Evolutionary conservation across 2,113 vertebrate species (phyloP), one percentile per base, ranked within the genome.

Genomic region (Burhinus oedicnemus): DNA sequence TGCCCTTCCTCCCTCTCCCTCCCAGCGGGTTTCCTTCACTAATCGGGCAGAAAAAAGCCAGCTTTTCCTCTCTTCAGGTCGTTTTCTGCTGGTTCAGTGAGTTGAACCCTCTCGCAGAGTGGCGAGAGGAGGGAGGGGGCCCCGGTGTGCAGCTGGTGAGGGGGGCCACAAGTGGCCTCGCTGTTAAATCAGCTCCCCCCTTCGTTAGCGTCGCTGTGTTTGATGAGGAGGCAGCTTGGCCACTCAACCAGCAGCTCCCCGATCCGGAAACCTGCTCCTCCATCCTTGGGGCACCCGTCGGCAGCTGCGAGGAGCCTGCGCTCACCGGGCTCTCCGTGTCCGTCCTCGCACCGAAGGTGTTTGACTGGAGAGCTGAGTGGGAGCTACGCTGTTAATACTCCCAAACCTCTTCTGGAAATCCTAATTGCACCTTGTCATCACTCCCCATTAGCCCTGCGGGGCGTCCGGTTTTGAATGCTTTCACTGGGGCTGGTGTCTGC

Each of bases 171-270:
- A 57, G 38, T 26, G 40, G 30, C 54, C 30, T n/a, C 5, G 1
- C 54, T 57, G 52, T 44, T 34, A 57, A 26, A n/a, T 15, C 30
- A 15, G 16, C 2, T 6, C 16, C 40, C 40, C 21, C 12, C 54
- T 57, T 57, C 40, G 0, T 75, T 44, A 44, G 40, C 2, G 30
- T n/a, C 23, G 0, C 72, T 1, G 6, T 57, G 40, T n/a, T 27
- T 18, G 4, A 57, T 6, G 40, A n/a, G 52, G 71, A 42, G 22
- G 52, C 30, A 25, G 51, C 29, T 55, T 15, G 29, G n/a, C 38
- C 38, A 7, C 38, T 25, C 29, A 13, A 25, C 36, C 71, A 25
- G 52, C 38, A 34, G 54, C 30, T 44, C 23, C 72, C 30, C 2
- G 5, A 20, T 11, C 72, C 54, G n/a, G 29, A 15, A 34, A 57